Evolutionary conservation across 2,888 invertebrate species (phyloP), one percentile per base, ranked within the genome.

Genomic region (Drosophila prolongata): DNA sequence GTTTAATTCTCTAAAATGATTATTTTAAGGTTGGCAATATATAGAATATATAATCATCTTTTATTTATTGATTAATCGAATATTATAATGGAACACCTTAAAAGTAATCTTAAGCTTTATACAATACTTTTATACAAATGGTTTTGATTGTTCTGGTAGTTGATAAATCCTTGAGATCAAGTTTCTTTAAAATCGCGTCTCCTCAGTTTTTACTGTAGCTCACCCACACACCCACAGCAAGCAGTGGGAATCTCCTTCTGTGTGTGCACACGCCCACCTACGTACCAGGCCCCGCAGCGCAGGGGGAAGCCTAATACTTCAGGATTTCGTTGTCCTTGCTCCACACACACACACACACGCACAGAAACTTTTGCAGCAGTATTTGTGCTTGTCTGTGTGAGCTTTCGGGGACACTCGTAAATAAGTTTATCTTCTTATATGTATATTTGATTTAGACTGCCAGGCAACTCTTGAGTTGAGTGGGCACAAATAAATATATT

Each of bases 401-500:
- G 53, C 58, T 57, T 67, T 66, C 47, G 58, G 44, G 40, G 35
- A 27, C 42, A 37, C 57, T 66, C 27, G 55, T 30, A 44, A 57
- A 53, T 38, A 66, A 54, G 69, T 68, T 68, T 47, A 58, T 52
- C 49, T 61, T 55, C 53, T 71, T 61, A 55, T 50, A 55, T 43
- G 61, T 70, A 55, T 49, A 61, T 70, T 70, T 72, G 70, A 70
- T 72, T 72, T 70, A 27, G 73, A 62, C 73, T 72, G 72, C 55
- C 73, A 72, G 34, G 70, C 70, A 64, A 55, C 73, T 72, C 73
- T 72, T 56, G 70, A 70, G 55, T 47, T 46, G 27, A 62, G 61
- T 71, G 61, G 66, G 44, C 64, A 38, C 52, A 52, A 61, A 61
- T 50, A 68, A 13, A 43, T 54, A 54, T 9, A 11, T 50, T 34